Evolutionary conservation across 2,888 invertebrate species (phyloP).

Genomic region (Oligia latruncula): DNA sequence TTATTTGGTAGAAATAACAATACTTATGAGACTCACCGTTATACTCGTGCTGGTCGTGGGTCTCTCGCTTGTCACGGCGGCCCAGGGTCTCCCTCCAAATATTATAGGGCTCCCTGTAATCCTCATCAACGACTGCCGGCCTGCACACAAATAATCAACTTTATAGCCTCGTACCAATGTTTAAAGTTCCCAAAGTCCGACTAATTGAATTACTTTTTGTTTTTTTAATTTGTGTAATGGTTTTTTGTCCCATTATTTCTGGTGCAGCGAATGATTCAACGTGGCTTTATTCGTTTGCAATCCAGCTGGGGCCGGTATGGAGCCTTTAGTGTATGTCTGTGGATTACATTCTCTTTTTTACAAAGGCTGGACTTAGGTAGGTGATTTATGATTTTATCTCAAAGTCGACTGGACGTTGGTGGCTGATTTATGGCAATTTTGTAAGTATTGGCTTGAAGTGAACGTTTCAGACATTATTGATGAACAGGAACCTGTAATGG

Average conservation of each 20-base stretch:
- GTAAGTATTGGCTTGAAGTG: neutral
- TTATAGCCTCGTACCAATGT: constrained; percentile 28
- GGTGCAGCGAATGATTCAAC: constrained; percentile 20
- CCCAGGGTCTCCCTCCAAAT: constrained; percentile 88
- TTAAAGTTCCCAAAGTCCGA: constrained; percentile 30
- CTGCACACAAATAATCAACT: constrained; percentile 71
- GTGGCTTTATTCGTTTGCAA: constrained; percentile 27
- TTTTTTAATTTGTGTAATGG: constrained; percentile 34
- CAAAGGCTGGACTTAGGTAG: constrained; percentile 29
- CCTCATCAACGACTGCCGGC: constrained; percentile 87
- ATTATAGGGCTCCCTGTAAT: constrained; percentile 87
- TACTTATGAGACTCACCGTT: constrained; percentile 81
- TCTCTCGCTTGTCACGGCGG: constrained; percentile 83
- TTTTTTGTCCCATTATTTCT: constrained; percentile 19
- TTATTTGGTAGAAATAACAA: constrained; percentile 25
- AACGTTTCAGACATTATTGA: neutral
- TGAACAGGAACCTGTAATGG: neutral
- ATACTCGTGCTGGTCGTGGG: constrained; percentile 85
- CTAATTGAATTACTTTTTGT: constrained; percentile 41
- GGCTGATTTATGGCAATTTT: constrained; percentile 32
- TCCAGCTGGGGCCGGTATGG: constrained; percentile 6
- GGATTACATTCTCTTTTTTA: constrained; percentile 36
- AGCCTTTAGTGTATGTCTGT: constrained; percentile 27
- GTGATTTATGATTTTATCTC: constrained; percentile 44
- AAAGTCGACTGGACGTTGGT: constrained; percentile 26